Conservation (phyloP, 2,113 vertebrate species). For the Sceloporus tristichus region DNA sequence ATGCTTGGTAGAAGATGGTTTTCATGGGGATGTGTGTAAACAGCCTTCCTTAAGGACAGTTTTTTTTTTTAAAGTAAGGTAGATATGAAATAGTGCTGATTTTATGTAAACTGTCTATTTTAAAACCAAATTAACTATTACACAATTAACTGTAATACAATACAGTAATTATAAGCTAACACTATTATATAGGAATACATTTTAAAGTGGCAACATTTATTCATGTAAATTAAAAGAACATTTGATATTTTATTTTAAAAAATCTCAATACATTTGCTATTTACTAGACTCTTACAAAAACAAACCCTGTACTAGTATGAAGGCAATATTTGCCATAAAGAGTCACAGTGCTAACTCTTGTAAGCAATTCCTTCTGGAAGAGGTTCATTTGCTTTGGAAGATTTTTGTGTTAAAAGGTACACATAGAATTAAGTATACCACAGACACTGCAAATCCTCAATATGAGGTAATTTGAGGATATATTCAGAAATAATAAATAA, state of each 20-base stretch:
- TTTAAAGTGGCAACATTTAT: not conserved
- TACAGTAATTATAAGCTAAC: not conserved
- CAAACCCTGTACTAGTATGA: not conserved
- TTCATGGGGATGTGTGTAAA: too few relatives aligned
- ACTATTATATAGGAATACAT: not conserved
- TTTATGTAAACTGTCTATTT: not conserved
- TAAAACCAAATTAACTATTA: not conserved
- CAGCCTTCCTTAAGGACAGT: not conserved
- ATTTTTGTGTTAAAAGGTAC: not conserved
- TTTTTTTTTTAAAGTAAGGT: too few relatives aligned
- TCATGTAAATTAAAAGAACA: not conserved
- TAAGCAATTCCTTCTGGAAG: not conserved
- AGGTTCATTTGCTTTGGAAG: not conserved
- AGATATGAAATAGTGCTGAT: too few relatives aligned
- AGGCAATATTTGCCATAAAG: slow-evolving; percentile 1
- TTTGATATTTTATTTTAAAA: not conserved
- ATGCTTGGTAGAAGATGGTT: too few relatives aligned
- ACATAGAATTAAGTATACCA: slow-evolving; percentile 9
- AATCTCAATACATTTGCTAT: not conserved
- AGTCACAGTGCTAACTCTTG: not conserved
- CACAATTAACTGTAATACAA: not conserved
- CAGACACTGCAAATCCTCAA: not conserved
- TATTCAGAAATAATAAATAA: not conserved
- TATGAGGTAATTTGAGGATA: slow-evolving; percentile 1
- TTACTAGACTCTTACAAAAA: not conserved